Evolutionary conservation across 2,888 invertebrate species (phyloP), one percentile per base, ranked within the genome.

Genomic region (Phlogophora meticulosa): DNA sequence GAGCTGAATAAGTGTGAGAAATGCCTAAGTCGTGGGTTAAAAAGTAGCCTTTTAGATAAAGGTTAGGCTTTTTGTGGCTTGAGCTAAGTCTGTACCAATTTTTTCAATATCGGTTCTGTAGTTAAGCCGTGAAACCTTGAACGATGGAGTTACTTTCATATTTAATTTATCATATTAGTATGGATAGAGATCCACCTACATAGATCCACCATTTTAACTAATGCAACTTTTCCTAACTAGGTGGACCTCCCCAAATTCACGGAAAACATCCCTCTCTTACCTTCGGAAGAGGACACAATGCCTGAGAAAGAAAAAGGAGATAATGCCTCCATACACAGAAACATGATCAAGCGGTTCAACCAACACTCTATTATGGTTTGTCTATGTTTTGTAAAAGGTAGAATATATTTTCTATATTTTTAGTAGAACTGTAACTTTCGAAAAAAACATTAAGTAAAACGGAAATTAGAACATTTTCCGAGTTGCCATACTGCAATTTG

Each of bases 281-380:
- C 87, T 0, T 83, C 83, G 0, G 91, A 92, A 1, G 91, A 92
- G 2, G 92, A 93, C 13, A 74, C 82, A 0, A 82, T 87, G 0
- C 82, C 82, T 2, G 92, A 93, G 55, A 91, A 91, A 60, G 92
- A 93, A 4, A 84, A 84, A 28, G 91, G 92, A 0, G 94, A 94
- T 48, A 90, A 87, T 49, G 87, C 91, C 7, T 94, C 94, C n/a
- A 97, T 98, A 81, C 98, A 98, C 92, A 98, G 98, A 87, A 98
- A 97, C 82, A 98, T 99, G 98, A 99, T 99, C 63, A 98, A 98
- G 91, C 96, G 98, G 80, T 99, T 99, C 91, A 99, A 99, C 96
- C 99, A 99, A 94, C 99, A 99, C 95, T 99, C 99, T 79, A 99
- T 99, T 85, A 99, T 99, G 98, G 99, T 99, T 78, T 85, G 88